Conservation (phyloP, 1,140 invertebrate genomes). For the Pachyrhynchus sulphureomaculatus region DNA sequence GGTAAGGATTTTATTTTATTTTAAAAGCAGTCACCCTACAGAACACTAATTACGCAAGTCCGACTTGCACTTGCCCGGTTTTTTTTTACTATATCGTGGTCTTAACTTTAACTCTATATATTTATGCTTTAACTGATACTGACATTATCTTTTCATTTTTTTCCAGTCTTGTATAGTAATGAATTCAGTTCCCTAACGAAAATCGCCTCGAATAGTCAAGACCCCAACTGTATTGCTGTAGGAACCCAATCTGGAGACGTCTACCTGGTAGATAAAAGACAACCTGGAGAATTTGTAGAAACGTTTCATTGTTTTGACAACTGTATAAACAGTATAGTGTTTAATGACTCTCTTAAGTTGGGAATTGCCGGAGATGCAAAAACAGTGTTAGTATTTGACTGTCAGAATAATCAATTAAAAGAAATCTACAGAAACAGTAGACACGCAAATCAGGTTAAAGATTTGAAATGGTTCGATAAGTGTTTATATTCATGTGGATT, state of each 20-base stretch:
- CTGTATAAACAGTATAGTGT: constrained; percentile 31
- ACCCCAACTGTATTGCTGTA: constrained; percentile 34
- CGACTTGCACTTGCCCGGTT: too few relatives aligned
- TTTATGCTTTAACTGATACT: too few relatives aligned
- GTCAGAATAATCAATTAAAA: constrained; percentile 25
- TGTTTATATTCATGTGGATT: constrained; percentile 44
- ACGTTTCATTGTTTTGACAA: constrained; percentile 34
- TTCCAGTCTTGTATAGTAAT: constrained; percentile 43
- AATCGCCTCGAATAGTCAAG: constrained; percentile 37
- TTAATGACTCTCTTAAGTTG: constrained; percentile 31
- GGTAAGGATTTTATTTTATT: too few relatives aligned
- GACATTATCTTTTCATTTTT: constrained; percentile 17
- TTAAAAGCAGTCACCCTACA: too few relatives aligned
- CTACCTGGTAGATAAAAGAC: constrained; percentile 40
- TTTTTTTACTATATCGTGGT: too few relatives aligned
- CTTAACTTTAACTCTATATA: too few relatives aligned
- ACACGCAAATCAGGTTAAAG: constrained; percentile 38
- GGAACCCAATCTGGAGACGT: constrained; percentile 42
- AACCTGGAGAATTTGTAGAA: constrained; percentile 40
- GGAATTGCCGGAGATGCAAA: constrained; percentile 41
- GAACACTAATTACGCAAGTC: too few relatives aligned
- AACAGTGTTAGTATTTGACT: constrained; percentile 37
- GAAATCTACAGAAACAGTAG: constrained; percentile 33
- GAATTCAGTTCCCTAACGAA: constrained; percentile 42
- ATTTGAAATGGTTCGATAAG: constrained; percentile 38